phyloP scores from a whole-genome alignment of 2,888 invertebrate species.

The Carpatolechia fugitivella region DNA sequence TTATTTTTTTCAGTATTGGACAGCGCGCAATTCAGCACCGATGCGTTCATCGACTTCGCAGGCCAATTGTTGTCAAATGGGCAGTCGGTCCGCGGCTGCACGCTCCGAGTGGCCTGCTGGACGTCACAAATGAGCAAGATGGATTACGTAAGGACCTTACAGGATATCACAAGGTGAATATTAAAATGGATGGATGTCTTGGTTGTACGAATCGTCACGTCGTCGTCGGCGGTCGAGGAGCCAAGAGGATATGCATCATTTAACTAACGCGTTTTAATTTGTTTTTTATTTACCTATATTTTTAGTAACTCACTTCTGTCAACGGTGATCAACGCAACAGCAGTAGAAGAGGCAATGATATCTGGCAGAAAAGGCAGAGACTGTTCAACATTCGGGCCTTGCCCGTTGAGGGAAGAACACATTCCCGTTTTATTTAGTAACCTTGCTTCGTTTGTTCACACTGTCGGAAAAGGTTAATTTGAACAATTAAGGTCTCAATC shows the following conservation, averaged over 20 bases:
- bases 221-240: too few relatives aligned
- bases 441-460: constrained; percentile 30
- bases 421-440: constrained; percentile 43
- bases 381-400: constrained; percentile 64
- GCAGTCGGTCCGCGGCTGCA: constrained; percentile 48
- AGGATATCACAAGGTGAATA: constrained; percentile 46
- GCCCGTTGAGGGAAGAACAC: constrained; percentile 49
- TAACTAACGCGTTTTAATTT: too few relatives aligned
- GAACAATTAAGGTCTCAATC: too few relatives aligned
- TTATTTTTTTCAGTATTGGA: constrained; percentile 41
- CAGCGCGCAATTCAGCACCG: constrained; percentile 45
- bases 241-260: too few relatives aligned
- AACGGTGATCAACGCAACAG: constrained; percentile 66
- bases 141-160: constrained; percentile 37
- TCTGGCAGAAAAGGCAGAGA: constrained; percentile 59
- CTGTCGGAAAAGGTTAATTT: constrained; percentile 14
- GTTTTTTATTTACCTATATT: constrained; percentile 22
- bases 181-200: neutral
- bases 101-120: constrained; percentile 58
- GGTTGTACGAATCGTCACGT: too few relatives aligned
- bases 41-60: constrained; percentile 43
- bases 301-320: constrained; percentile 70
- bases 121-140: constrained; percentile 40
- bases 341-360: constrained; percentile 68
- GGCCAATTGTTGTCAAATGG: constrained; percentile 45